Evolutionary conservation across 1,140 invertebrate species (phyloP).

Genomic region (Lanistes nyassanus): DNA sequence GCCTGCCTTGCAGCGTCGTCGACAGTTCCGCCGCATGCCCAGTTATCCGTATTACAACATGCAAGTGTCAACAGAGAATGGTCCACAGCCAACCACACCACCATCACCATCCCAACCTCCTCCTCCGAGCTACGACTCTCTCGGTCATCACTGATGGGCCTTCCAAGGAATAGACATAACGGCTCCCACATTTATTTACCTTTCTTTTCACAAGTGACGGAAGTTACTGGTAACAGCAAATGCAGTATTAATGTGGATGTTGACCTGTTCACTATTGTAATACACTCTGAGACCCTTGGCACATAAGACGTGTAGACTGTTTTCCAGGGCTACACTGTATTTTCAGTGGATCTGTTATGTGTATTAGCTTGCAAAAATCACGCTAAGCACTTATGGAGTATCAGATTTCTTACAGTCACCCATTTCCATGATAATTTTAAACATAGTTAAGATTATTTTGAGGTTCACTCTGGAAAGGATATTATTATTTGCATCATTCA

Average conservation of each 20-base stretch:
- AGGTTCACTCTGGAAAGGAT: neutral
- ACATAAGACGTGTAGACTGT: neutral
- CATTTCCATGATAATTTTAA: too few species aligned
- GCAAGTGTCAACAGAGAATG: constrained; percentile 6
- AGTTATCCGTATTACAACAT: constrained; percentile 39
- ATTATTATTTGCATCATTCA: neutral
- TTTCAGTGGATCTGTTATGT: too few species aligned
- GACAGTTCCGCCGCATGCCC: constrained; percentile 27
- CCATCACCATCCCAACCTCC: constrained; percentile 6
- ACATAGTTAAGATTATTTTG: neutral
- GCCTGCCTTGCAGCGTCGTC: constrained; percentile 25
- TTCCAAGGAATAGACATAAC: neutral
- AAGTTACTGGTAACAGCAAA: neutral
- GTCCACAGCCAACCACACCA: constrained; percentile 4
- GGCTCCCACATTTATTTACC: neutral
- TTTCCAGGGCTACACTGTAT: neutral
- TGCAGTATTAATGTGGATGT: too few species aligned
- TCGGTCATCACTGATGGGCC: neutral
- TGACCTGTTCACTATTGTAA: neutral
- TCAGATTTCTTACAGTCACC: too few species aligned
- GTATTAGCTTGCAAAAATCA: too few species aligned
- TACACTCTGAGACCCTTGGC: neutral
- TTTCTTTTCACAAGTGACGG: neutral
- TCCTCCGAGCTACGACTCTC: constrained; percentile 26
- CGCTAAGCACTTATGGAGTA: too few species aligned